Base-by-base conservation (phyloP, 2,113 vertebrate genomes). In the Diadophis punctatus region DNA sequence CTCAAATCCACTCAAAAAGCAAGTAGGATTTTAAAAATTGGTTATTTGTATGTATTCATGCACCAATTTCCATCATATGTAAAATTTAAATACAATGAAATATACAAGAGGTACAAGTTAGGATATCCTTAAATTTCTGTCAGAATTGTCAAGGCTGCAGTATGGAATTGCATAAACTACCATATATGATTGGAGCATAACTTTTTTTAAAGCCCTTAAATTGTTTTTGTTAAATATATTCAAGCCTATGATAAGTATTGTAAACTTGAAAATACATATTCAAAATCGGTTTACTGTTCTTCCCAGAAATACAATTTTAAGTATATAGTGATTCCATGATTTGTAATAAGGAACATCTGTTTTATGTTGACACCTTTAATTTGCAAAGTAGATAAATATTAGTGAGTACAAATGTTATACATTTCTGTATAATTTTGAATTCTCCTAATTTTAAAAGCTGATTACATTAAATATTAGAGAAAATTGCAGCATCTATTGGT, bases 231-330 rank as follows among this genome's bases (percentile, higher is more conserved):
- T 87, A 87, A 68, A 91, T 52, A 5, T 87, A 34, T 49, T 60
- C 46, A 20, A 63, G 27, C 23, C 48, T 87, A 51, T n/a, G 87
- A 10, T 39, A 63, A 34, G 18, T 16, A 90, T 49, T 20, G 51
- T 84, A 84, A 85, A 2, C 27, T 58, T 91, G n/a, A 55, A 55
- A 56, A 88, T 4, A 12, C 58, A 22, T 88, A 25, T 43, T 86
- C n/a, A 68, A n/a, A 63, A 51, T n/a, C 14, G 30, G 85, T 51
- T n/a, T 87, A 52, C 39, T 95, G 46, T 92, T 95, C n/a, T 89
- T 39, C 49, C 49, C 94, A 87, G 89, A 95, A 92, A 86, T 93
- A 27, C 53, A 92, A 49, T 63, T 94, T 63, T 92, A 95, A 86
- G 16, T 96, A 52, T 91, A 18, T 87, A 88, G 60, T 92, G 90